phyloP scores from a whole-genome alignment of 2,113 vertebrate genomes.

The Polypterus bichir region DNA sequence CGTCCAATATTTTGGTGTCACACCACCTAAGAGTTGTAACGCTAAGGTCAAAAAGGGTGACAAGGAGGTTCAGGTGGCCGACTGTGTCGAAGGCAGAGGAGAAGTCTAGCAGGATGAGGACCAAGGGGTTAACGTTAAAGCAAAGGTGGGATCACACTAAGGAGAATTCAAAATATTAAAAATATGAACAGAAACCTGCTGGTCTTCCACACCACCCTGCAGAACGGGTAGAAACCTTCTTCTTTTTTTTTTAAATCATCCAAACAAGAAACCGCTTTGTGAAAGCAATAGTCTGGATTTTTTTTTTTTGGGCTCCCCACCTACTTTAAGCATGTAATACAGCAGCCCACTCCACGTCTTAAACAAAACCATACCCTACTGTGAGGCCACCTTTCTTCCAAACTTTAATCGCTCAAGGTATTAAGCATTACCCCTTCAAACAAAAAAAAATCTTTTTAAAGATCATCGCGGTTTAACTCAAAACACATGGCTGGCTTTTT shows the following conservation, averaged over 20 bases:
- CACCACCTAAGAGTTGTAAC: too few species aligned
- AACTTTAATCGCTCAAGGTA: conserved; percentile 29
- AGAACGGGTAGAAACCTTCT: too few species aligned
- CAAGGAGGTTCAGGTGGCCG: too few species aligned
- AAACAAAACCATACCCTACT: conserved; percentile 40
- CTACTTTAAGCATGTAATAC: conserved; percentile 31
- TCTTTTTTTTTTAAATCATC: conserved; percentile 19
- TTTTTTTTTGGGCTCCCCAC: conserved; percentile 17
- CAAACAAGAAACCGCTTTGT: conserved; percentile 19
- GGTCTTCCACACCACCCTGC: too few species aligned
- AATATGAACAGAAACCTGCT: too few species aligned
- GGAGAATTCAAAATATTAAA: too few species aligned
- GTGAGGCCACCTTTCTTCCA: conserved; percentile 30
- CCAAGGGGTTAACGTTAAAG: too few species aligned
- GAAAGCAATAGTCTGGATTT: conserved; percentile 13
- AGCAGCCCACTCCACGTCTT: conserved; percentile 38
- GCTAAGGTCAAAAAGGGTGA: too few species aligned
- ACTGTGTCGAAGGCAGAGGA: too few species aligned
- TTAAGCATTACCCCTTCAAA: background rate
- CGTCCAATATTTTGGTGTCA: too few species aligned
- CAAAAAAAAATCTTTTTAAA: background rate
- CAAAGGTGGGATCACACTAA: too few species aligned
- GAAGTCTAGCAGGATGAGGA: too few species aligned
- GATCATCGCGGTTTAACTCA: background rate
- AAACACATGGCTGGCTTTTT: conserved; percentile 7